Base-by-base conservation (phyloP, 2,888 invertebrate species). In the Stenodera caucasica region DNA sequence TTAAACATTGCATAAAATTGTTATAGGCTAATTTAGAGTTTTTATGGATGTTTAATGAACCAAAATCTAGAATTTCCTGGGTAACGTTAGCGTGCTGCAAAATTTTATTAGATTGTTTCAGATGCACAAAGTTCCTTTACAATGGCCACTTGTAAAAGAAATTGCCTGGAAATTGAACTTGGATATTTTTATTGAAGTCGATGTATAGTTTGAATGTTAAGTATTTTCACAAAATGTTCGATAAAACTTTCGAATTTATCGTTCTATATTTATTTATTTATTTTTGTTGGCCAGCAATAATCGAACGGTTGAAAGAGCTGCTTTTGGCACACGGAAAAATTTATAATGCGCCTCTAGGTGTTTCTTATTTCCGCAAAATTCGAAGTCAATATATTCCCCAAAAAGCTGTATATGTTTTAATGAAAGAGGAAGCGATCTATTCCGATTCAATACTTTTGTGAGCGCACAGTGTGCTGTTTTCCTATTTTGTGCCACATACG, bases 401-500 rank as follows among this genome's bases (percentile, higher is more conserved):
- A 32, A 23, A 18, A 23, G 26, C 45, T 23, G 45, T 45, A 23
- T 23, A 45, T 45, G 45, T 11, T 45, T 45, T 45, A 45, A 45
- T 45, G 45, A 45, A 45, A 45, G 45, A 45, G 45, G 45, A 45
- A 45, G 23, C 45, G 45, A 45, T 45, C 45, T 45, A 45, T 45
- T 45, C n/a, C 23, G 45, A 45, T 23, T 45, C 45, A 45, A 45
- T 45, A 45, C 45, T 45, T 45, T 21, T 45, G 21, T 45, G 45
- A 11, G 45, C 18, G 21, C 23, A 45, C 45, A 4, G 11, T 45
- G 21, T 45, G 45, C 30, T 33, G 51, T 32, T 51, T 51, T 29
- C 15, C 51, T 51, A 30, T 53, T 53, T 53, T 29, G 53, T 53
- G 53, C 33, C 53, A 33, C 33, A 30, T 53, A 35, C 18, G 32